Conservation (phyloP, 2,888 invertebrate species). For the Ecliptopera silaceata region DNA sequence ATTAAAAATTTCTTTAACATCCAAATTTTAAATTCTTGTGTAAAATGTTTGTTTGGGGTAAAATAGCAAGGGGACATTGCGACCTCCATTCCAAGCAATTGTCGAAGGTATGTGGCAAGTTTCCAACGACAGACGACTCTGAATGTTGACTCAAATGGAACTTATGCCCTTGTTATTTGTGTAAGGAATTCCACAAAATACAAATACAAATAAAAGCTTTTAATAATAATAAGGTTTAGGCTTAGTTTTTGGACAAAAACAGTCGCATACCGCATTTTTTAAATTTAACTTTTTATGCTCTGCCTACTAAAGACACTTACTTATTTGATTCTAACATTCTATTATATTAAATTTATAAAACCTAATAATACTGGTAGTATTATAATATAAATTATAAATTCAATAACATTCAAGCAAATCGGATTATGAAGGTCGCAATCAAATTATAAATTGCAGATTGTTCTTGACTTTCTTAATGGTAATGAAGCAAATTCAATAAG, state of each 20-base stretch:
- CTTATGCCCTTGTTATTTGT: constrained; percentile 7
- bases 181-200: constrained; percentile 5
- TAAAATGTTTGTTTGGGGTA: background rate
- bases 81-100: constrained; percentile 14
- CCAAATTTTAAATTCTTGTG: background rate
- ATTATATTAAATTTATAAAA: background rate
- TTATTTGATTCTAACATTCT: too few relatives aligned
- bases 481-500: constrained; percentile 26
- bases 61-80: constrained; percentile 9
- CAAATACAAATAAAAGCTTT: background rate
- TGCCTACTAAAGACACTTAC: too few relatives aligned
- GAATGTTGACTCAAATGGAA: constrained; percentile 5
- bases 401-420: constrained; percentile 27
- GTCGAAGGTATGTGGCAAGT: constrained; percentile 11
- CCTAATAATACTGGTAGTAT: background rate
- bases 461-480: constrained; percentile 25
- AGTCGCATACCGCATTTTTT: too few relatives aligned
- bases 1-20: too few relatives aligned
- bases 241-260: too few relatives aligned
- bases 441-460: constrained; percentile 24
- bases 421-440: constrained; percentile 30
- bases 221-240: background rate
- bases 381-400: constrained; percentile 15
- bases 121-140: constrained; percentile 9
- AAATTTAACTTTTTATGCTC: too few relatives aligned